Conservation (phyloP, 1,140 invertebrate species). For the Andricus grossulariae region DNA sequence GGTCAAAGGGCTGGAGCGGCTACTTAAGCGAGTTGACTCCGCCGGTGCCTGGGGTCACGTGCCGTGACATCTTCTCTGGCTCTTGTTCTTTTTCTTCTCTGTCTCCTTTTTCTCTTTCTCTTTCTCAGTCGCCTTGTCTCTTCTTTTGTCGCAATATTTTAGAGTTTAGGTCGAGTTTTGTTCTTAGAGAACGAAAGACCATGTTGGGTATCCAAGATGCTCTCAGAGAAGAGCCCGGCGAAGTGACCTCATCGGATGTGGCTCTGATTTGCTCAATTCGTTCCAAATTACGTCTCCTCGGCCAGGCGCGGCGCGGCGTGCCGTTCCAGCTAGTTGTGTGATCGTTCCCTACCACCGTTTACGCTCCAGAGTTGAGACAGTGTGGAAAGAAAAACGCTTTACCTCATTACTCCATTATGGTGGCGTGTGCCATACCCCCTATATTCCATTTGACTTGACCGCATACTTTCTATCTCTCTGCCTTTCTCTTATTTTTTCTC, state of each 20-base stretch:
- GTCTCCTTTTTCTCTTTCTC: constrained; percentile 23
- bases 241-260: constrained; percentile 74
- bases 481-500: constrained; percentile 25
- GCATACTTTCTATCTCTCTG: constrained; percentile 36
- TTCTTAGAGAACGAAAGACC: constrained; percentile 34
- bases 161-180: background rate
- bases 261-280: constrained; percentile 75
- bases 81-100: constrained; percentile 40
- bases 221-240: constrained; percentile 58
- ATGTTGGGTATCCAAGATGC: constrained; percentile 49
- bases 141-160: constrained; percentile 21
- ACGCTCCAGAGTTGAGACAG: constrained; percentile 57
- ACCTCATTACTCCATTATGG: constrained; percentile 74
- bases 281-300: constrained; percentile 56
- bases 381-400: constrained; percentile 68
- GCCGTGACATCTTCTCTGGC: constrained; percentile 64
- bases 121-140: constrained; percentile 20
- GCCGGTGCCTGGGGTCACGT: constrained; percentile 71
- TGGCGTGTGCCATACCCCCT: constrained; percentile 70
- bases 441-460: constrained; percentile 61
- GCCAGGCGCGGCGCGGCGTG: constrained; percentile 52
- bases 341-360: constrained; percentile 44
- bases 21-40: constrained; percentile 75
- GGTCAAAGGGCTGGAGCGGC: constrained; percentile 73
- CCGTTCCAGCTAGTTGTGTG: constrained; percentile 45